Evolutionary conservation across 64 coral and sea anemone genomes (phyloP).

Genomic region (Cladopsammia gracilis): DNA sequence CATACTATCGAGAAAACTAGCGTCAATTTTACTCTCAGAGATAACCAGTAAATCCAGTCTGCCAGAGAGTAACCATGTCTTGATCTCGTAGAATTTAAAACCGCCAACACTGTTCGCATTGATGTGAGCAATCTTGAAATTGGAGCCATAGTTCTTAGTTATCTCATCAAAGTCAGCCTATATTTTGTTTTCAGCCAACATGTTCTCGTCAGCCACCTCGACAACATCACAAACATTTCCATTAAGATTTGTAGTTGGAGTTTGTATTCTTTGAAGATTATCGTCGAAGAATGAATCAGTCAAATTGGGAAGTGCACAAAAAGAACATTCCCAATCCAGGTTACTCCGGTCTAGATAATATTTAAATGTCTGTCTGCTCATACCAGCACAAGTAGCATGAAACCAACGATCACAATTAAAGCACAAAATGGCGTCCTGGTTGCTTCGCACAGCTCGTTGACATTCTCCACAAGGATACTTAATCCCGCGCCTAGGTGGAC

Average conservation of each 20-base stretch:
- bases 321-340: not conserved
- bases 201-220: too few relatives aligned
- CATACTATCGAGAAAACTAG: not conserved
- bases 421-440: conserved; percentile 72
- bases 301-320: conserved; percentile 6
- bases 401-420: conserved; percentile 54
- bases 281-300: not conserved
- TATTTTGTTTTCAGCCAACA: too few relatives aligned
- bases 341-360: conserved; percentile 39
- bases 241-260: too few relatives aligned
- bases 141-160: not conserved
- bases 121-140: not conserved
- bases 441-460: conserved; percentile 23
- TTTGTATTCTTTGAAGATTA: too few relatives aligned
- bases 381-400: conserved; percentile 58
- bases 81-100: conserved; percentile 17
- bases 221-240: too few relatives aligned
- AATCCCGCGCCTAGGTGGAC: not conserved
- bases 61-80: not conserved
- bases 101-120: conserved; percentile 17
- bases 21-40: not conserved
- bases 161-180: conserved; percentile 8
- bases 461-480: conserved; percentile 67
- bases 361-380: conserved; percentile 61
- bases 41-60: not conserved